Base-by-base conservation (phyloP, 2,888 invertebrate genomes). In the Cephus pulcher region DNA sequence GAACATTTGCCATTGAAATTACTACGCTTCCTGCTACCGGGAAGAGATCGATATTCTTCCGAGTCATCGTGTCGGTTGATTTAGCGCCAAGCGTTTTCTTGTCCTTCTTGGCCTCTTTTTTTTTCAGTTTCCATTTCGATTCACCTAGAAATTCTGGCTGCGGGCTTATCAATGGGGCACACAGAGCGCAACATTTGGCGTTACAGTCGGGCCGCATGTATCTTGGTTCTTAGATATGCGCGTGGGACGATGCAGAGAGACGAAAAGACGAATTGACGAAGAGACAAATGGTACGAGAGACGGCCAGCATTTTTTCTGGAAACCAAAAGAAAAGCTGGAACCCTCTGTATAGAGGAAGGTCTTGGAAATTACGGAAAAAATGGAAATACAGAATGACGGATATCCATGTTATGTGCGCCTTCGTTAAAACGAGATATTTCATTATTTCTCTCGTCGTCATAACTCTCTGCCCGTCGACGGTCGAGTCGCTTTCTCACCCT, bases 401-500 rank as follows among this genome's bases (percentile, higher is more conserved):
- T 79, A 40, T 80, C 76, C 77, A 80, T 79, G 76, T 79, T 56
- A 77, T 30, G 34, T 37, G 77, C 74, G 71, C 71, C 79, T 80
- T 79, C 77, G 77, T 79, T 80, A 80, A 79, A 80, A 69, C 69
- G 75, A 80, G 75, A 79, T 79, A 76, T 80, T 80, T 80, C 74
- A 80, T 80, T 80, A 80, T 79, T 80, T 80, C 77, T 80, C 70
- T 68, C 12, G 15, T 33, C 35, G 3, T 40, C 23, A 23, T 74
- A 34, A 34, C 69, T 56, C 9, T 74, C 34, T 74, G 11, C 34
- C 3, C 35, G 56, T 40, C 34, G 71, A 30, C 32, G 11, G 11
- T 32, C 30, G 30, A 71, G 12, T 11, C 30, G 71, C 12, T 23
- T 71, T 11, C 30, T 35, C 12, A 33, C 23, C 56, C 56, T 71